Base-by-base conservation (phyloP, 2,888 invertebrate genomes). In the Alloscopus bannaensis region DNA sequence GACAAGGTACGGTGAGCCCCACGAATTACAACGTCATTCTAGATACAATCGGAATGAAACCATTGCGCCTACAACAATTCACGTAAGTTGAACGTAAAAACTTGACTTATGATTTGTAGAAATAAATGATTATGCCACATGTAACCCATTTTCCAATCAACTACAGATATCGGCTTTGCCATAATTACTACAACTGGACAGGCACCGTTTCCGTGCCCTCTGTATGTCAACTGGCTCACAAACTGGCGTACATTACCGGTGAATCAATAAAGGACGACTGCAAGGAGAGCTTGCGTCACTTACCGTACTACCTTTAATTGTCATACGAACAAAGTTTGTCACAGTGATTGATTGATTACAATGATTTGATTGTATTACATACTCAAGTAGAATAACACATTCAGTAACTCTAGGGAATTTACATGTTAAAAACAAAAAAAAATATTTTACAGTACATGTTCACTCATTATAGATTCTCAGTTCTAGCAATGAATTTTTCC, bases 101-200 rank as follows among this genome's bases (percentile, higher is more conserved):
- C 52, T n/a, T n/a, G n/a, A n/a, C n/a, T n/a, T n/a, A n/a, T n/a
- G n/a, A n/a, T n/a, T n/a, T 52, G 11, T 60, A 22, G 18, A 29
- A 24, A 42, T 42, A 11, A 16, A 52, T 2, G 52, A 42, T n/a
- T 40, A 24, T 8, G 13, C 8, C 13, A n/a, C n/a, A n/a, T n/a
- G n/a, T n/a, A n/a, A n/a, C n/a, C n/a, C n/a, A n/a, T n/a, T n/a
- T n/a, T n/a, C n/a, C n/a, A n/a, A n/a, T n/a, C n/a, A n/a, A n/a
- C n/a, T n/a, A n/a, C n/a, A n/a, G n/a, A n/a, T n/a, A n/a, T n/a
- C n/a, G n/a, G n/a, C n/a, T 97, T 87, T 90, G 90, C 0, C 97
- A 98, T 87, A 90, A 97, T 90, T 98, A 98, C 87, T 98, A 92
- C 89, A 98, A 98, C 88, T 98, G 95, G 93, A 93, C 93, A 45